phyloP scores from a whole-genome alignment of 64 coral and sea anemone species.

The Porites lutea region DNA sequence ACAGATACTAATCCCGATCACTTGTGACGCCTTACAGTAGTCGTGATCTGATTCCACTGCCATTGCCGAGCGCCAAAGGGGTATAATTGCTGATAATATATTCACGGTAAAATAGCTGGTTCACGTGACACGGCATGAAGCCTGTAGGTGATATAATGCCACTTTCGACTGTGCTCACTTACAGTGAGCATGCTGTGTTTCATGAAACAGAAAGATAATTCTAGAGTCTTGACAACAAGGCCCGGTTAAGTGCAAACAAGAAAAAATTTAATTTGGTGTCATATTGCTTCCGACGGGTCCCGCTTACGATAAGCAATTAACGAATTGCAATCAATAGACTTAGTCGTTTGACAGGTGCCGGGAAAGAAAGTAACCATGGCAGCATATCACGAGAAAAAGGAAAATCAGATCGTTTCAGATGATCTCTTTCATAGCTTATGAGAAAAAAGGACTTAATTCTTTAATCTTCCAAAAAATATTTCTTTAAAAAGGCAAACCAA shows the following conservation, averaged over 20 bases:
- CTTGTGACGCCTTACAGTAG: not conserved
- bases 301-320: conserved; percentile 24
- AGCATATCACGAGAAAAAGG: not conserved
- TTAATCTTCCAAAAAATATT: no score
- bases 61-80: not conserved
- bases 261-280: not conserved
- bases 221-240: not conserved
- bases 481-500: no score
- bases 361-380: not conserved
- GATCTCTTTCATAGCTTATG: not conserved
- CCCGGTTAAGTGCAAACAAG: not conserved
- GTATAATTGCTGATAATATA: not conserved
- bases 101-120: not conserved
- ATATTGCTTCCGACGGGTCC: not conserved
- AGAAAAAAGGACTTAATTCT: not conserved
- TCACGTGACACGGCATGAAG: not conserved
- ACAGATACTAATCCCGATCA: not conserved
- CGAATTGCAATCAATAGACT: conserved; percentile 12
- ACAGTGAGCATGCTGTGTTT: not conserved
- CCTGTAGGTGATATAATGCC: not conserved
- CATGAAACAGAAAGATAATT: not conserved
- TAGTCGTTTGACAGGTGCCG: not conserved
- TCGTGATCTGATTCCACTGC: not conserved
- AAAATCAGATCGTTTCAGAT: not conserved
- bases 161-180: not conserved